Evolutionary conservation across 2,888 invertebrate species (phyloP).

Genomic region (Eristalis arbustorum): DNA sequence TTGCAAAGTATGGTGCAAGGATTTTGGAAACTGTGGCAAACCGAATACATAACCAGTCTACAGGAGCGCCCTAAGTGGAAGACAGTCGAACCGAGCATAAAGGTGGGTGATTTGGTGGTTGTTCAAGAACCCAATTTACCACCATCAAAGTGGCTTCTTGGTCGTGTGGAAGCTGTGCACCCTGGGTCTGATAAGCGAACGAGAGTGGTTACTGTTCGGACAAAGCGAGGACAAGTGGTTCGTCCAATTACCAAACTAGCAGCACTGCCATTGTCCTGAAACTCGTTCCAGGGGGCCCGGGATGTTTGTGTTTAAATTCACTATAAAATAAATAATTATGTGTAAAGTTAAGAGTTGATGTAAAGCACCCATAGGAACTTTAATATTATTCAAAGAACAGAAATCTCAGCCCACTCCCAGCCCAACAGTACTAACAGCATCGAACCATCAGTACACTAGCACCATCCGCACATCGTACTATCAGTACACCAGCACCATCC

Average conservation of each 20-base stretch:
- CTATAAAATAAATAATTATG: too few species aligned
- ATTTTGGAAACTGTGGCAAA: not conserved
- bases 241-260: not conserved
- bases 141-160: constrained; percentile 30
- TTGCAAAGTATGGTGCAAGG: constrained; percentile 2
- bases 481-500: too few species aligned
- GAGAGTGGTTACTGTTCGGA: not conserved
- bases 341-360: too few species aligned
- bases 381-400: too few species aligned
- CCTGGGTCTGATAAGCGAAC: not conserved
- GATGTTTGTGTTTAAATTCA: too few species aligned
- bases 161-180: not conserved
- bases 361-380: too few species aligned
- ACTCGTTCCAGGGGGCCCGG: not conserved
- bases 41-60: not conserved
- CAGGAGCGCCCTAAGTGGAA: not conserved
- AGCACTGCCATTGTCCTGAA: not conserved
- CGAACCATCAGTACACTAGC: too few species aligned
- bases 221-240: not conserved
- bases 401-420: too few species aligned
- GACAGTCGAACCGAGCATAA: not conserved
- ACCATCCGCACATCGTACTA: too few species aligned
- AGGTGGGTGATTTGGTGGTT: constrained; percentile 14
- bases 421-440: too few species aligned
- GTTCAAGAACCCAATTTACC: constrained; percentile 14